Base-by-base conservation (phyloP, 2,113 vertebrate genomes). In the Coryphaenoides rupestris region DNA sequence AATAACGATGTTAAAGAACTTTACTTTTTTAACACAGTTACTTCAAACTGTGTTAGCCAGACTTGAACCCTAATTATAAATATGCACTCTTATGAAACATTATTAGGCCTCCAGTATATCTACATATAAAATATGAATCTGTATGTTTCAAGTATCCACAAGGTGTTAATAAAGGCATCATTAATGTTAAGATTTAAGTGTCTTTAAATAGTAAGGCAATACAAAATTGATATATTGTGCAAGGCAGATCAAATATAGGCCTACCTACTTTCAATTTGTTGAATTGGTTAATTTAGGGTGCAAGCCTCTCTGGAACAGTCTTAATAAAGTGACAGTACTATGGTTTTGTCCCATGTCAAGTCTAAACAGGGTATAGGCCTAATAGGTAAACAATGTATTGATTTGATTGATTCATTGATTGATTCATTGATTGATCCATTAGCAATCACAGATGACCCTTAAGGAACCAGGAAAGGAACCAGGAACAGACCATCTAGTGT, bases 131-230 rank as follows among this genome's bases (percentile, higher is more conserved):
- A 21, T 58, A 19, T 63, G 19, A 10, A 58, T 63, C 26, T 58
- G 62, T 19, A 21, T 57, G 28, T 60, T 84, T 80, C 75, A 74
- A 78, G 77, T 80, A 75, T 71, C 63, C 5, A 58, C 23, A 53
- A 59, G 21, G n/a, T 61, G 76, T 52, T 17, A n/a, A n/a, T 2
- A 53, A 76, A 77, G 74, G 76, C 69, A 66, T 77, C 60, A 49
- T 16, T n/a, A 55, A 63, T 23, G n/a, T 59, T 52, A n/a, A 33
- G 55, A 58, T 63, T 49, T 50, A 63, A 28, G 53, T 47, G 21
- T 65, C 47, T 26, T 17, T 61, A 64, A 62, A 46, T 62, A 26
- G 61, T 66, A 66, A 74, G 63, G 62, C 54, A 47, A 69, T 55
- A 58, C 21, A 40, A 40, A 40, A 40, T 40, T 12, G 33, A 40